Conservation (phyloP, 2,888 invertebrate genomes). For the Iphiclides podalirius region DNA sequence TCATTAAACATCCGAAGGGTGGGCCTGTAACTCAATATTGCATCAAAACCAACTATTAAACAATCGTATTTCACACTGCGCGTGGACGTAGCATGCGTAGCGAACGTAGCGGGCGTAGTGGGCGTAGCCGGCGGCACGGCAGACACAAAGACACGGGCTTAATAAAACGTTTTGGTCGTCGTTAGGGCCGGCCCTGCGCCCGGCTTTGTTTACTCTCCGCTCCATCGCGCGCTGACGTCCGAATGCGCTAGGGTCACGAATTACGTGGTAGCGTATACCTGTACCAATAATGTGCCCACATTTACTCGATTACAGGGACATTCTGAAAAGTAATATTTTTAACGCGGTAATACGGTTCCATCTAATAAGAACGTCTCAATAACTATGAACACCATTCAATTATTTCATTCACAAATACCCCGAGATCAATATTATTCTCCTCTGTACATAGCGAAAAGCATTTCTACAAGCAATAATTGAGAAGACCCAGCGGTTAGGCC, state of each 20-base stretch:
- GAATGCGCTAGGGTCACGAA: background rate
- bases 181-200: slow-evolving; percentile 4
- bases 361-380: no score
- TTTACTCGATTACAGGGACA: no score
- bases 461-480: no score
- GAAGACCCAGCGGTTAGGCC: no score
- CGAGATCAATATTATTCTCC: no score
- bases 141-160: slow-evolving; percentile 16
- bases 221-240: background rate
- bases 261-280: background rate
- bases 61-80: slow-evolving; percentile 11
- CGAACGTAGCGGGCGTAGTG: no score
- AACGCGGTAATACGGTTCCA: background rate
- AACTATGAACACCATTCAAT: no score
- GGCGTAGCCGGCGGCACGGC: no score
- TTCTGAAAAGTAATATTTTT: no score
- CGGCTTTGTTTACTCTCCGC: slow-evolving; percentile 10
- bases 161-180: slow-evolving; percentile 12
- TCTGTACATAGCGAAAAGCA: no score
- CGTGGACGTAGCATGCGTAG: no score
- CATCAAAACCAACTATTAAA: slow-evolving; percentile 6
- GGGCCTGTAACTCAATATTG: background rate
- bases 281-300: background rate
- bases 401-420: no score
- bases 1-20: background rate